Evolutionary conservation across 1,140 invertebrate species (phyloP), one percentile per base, ranked within the genome.

Genomic region (Heliconius congener): DNA sequence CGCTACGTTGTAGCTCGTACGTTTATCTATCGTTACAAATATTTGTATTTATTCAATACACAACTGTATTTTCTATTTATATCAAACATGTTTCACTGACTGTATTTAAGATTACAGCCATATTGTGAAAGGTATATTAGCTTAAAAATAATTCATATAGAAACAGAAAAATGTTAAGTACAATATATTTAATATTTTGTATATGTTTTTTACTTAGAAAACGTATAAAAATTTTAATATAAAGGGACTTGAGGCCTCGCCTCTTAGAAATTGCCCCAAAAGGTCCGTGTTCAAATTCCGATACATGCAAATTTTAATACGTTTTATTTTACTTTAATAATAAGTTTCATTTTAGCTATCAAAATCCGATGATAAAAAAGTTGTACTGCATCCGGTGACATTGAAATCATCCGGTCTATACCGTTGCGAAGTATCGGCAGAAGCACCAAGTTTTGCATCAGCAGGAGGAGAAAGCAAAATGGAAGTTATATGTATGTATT

Each of bases 381-480:
- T 97, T 16, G 90, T 94, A 5, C 84, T 97, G 37, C 94, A 95
- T 74, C 94, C 95, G 81, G 96, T 97, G 70, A 96, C 95, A 55
- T 90, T 97, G 19, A 95, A 96, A 83, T 95, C 96, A 1, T 96
- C 94, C 16, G 97, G 97, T 0, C 82, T 95, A 42, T 97, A 97
- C 90, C 95, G 96, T 72, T 97, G 97, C 83, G 97, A 97, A 88
- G 96, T 97, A 39, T 97, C 96, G 16, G 96, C 96, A 0, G 97
- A 97, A 90, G 96, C 95, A 6, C 96, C 96, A 1, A 96, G 95
- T 73, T 97, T 97, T 86, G 95, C 95, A 5, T 96, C 95, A 23
- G 95, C 95, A 2, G 95, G 95, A 16, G 95, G 95, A 66, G 96
- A 96, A 83, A 96, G 95, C 13, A 94, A 94, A 79, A 96, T 97